Evolutionary conservation across 2,797 vertebrate genomes (phyloP).

Genomic region (Anguilla megastoma): DNA sequence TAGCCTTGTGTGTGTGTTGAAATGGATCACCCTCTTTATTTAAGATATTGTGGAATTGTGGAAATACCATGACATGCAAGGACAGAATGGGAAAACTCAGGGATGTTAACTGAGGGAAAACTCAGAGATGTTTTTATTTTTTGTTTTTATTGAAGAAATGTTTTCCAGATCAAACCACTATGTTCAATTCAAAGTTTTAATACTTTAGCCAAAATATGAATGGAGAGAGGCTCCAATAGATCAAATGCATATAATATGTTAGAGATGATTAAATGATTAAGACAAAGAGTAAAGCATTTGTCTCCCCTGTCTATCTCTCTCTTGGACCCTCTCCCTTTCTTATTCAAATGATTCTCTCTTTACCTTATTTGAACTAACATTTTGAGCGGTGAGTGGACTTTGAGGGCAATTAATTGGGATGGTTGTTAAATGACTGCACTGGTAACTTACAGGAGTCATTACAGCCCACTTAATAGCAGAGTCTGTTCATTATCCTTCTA

Average conservation of each 20-base stretch:
- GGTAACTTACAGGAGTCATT: conserved; percentile 17
- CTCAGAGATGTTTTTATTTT: background rate
- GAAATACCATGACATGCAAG: background rate
- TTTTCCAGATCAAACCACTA: background rate
- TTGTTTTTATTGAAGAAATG: background rate
- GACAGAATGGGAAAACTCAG: background rate
- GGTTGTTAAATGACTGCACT: conserved; percentile 8
- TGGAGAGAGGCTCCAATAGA: background rate
- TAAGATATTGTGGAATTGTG: background rate
- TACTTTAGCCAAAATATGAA: background rate
- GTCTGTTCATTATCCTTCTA: conserved; percentile 35
- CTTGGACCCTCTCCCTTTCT: background rate
- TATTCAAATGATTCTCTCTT: background rate
- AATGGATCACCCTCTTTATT: background rate
- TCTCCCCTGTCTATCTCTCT: background rate
- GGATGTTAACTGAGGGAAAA: background rate
- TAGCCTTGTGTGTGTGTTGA: background rate
- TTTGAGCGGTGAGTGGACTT: background rate
- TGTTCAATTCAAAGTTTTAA: background rate
- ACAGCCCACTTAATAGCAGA: conserved; percentile 55
- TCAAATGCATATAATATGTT: background rate
- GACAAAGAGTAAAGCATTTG: background rate
- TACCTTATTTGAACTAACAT: background rate
- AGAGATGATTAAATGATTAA: background rate
- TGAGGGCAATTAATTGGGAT: conserved; percentile 5